phyloP scores from a whole-genome alignment of 2,888 invertebrate genomes.

The Caenorhabditis drosophilae region DNA sequence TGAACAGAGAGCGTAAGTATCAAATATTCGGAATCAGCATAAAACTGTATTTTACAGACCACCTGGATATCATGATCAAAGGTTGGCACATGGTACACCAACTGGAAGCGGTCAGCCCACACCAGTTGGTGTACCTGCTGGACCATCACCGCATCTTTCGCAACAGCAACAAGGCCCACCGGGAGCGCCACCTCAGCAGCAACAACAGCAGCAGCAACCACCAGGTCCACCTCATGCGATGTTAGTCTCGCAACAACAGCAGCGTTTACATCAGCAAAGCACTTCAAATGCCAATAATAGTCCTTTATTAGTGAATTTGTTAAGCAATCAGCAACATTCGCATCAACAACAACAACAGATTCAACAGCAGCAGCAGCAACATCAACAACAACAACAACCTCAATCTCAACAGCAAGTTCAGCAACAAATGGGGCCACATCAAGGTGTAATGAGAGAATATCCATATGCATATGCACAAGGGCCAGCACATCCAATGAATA shows the following conservation, averaged over 20 bases:
- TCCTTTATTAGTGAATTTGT: conserved; percentile 46
- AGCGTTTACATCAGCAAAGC: conserved; percentile 18
- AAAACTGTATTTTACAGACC: background rate
- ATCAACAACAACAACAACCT: conserved; percentile 29
- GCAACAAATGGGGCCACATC: background rate
- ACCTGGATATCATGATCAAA: background rate
- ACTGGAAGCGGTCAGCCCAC: conserved; percentile 20
- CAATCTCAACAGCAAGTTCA: conserved; percentile 21
- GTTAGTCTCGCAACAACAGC: conserved; percentile 6
- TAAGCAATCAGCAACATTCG: conserved; percentile 28
- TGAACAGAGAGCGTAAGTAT: conserved; percentile 5
- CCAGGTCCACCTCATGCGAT: conserved; percentile 2
- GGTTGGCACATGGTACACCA: conserved; percentile 2
- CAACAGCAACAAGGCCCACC: conserved; percentile 9
- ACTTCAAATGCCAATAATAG: conserved; percentile 30
- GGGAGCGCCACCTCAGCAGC: conserved; percentile 3
- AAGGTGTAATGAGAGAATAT: background rate
- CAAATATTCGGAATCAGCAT: background rate
- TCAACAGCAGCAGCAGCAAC: conserved; percentile 24
- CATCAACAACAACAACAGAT: conserved; percentile 21
- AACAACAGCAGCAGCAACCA: conserved; percentile 1
- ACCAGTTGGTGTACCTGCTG: conserved; percentile 19
- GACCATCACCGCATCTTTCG: conserved; percentile 15
- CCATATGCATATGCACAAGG: conserved; percentile 1
- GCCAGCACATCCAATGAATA: conserved; percentile 8